phyloP scores from a whole-genome alignment of 2,888 invertebrate genomes.

The Drosophila eohydei region DNA sequence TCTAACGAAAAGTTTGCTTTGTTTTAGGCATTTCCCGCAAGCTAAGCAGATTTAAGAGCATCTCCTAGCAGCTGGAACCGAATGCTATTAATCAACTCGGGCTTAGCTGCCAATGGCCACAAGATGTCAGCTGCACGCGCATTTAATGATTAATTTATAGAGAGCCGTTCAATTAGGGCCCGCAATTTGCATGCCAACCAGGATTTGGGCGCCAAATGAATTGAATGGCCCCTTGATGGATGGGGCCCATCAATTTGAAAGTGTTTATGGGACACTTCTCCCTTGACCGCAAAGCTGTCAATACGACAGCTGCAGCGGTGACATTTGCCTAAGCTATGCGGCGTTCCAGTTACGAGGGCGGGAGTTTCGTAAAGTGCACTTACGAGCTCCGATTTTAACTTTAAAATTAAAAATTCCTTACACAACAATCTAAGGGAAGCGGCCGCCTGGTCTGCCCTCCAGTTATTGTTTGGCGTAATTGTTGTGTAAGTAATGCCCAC shows the following conservation, averaged over 20 bases:
- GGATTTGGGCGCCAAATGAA: constrained; percentile 38
- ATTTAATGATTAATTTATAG: constrained; percentile 75
- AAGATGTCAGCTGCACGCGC: constrained; percentile 68
- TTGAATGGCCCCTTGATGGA: constrained; percentile 75
- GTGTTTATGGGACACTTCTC: constrained; percentile 61
- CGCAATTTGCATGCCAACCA: constrained; percentile 69
- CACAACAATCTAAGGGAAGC: constrained; percentile 18
- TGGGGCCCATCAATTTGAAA: constrained; percentile 81
- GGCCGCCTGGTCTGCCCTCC: constrained; percentile 24
- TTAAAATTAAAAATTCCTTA: constrained; percentile 78
- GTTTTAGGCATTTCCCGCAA: constrained; percentile 56
- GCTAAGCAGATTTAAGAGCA: constrained; percentile 75
- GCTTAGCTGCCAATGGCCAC: constrained; percentile 53
- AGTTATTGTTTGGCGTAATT: constrained; percentile 74
- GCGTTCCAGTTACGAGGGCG: constrained; percentile 27
- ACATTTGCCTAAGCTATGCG: constrained; percentile 69
- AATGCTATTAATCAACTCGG: constrained; percentile 78
- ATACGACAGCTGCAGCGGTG: constrained; percentile 71
- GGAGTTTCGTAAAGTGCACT: constrained; percentile 62
- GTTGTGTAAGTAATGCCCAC: constrained; percentile 80
- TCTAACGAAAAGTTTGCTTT: constrained; percentile 43
- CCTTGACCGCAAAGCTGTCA: constrained; percentile 77
- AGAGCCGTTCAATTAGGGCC: constrained; percentile 69
- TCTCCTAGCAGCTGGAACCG: constrained; percentile 30
- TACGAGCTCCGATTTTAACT: constrained; percentile 39